Evolutionary conservation across 1,140 invertebrate species (phyloP).

Genomic region (Stegodyphus mimosarum): DNA sequence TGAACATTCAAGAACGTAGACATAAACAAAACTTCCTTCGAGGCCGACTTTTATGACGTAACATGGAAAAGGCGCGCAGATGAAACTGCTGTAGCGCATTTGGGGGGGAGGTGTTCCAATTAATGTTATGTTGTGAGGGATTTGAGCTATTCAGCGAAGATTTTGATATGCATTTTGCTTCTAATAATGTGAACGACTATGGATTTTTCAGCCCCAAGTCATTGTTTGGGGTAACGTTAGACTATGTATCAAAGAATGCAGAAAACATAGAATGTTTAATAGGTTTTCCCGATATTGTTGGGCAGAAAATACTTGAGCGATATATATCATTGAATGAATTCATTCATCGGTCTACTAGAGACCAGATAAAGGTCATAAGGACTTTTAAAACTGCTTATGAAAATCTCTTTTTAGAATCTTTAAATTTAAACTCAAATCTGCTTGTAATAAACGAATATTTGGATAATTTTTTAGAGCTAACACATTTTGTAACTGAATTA

Average conservation of each 20-base stretch:
- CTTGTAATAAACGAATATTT: constrained; percentile 42
- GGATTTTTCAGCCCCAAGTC: neutral
- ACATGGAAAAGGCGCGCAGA: neutral
- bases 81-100: neutral
- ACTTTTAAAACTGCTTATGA: constrained; percentile 14
- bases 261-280: neutral
- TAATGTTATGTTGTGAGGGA: neutral
- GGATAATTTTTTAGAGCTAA: neutral
- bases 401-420: constrained; percentile 9
- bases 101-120: neutral
- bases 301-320: constrained; percentile 15
- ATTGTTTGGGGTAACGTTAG: constrained; percentile 9
- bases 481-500: constrained; percentile 6
- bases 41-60: neutral
- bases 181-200: no score
- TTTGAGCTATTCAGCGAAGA: neutral
- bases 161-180: neutral
- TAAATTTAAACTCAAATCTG: constrained; percentile 7
- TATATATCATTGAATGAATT: neutral
- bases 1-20: no score
- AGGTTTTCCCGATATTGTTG: constrained; percentile 27
- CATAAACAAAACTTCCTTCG: no score
- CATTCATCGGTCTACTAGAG: no score
- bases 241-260: constrained; percentile 9
- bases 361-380: neutral